phyloP scores from a whole-genome alignment of 2,797 vertebrate genomes.

The Sebastes itinus region DNA sequence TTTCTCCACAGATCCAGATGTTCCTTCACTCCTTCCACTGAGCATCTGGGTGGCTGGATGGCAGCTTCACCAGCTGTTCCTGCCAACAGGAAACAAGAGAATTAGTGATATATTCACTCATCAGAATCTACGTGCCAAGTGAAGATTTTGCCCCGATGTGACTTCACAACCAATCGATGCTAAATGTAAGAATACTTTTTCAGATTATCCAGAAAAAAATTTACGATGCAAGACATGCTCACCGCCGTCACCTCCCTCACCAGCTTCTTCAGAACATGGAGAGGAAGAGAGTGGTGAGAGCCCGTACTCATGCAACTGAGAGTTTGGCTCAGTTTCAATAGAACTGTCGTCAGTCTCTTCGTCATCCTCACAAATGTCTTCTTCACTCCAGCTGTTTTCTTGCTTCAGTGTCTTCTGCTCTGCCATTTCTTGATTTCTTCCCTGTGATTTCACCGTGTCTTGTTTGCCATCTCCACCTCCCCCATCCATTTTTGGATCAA shows the following conservation, averaged over 20 bases:
- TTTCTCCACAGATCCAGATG: constrained; percentile 1
- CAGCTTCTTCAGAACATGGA: not conserved
- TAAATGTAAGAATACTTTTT: no score
- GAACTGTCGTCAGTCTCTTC: not conserved
- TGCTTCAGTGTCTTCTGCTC: not conserved
- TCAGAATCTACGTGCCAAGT: not conserved
- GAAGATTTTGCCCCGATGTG: not conserved
- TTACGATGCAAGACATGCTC: not conserved
- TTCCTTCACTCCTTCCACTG: not conserved
- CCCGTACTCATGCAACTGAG: not conserved
- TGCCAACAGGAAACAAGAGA: not conserved
- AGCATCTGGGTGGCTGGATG: not conserved
- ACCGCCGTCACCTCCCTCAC: not conserved
- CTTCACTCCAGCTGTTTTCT: not conserved
- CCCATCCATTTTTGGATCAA: no score
- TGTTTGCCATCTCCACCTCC: no score
- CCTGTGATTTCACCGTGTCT: not conserved
- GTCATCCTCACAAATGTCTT: not conserved
- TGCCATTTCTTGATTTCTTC: not conserved
- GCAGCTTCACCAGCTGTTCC: not conserved
- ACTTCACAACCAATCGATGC: not conserved
- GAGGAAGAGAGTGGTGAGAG: constrained; percentile 8
- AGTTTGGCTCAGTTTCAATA: not conserved
- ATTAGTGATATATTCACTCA: not conserved
- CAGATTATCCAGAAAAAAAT: not conserved